A percentile compares a stretch with the other conserved stretches of the same genome.
Evolutionary conservation across 2,888 invertebrate genomes (phyloP).

Genomic region (Abscondita cerata): DNA sequence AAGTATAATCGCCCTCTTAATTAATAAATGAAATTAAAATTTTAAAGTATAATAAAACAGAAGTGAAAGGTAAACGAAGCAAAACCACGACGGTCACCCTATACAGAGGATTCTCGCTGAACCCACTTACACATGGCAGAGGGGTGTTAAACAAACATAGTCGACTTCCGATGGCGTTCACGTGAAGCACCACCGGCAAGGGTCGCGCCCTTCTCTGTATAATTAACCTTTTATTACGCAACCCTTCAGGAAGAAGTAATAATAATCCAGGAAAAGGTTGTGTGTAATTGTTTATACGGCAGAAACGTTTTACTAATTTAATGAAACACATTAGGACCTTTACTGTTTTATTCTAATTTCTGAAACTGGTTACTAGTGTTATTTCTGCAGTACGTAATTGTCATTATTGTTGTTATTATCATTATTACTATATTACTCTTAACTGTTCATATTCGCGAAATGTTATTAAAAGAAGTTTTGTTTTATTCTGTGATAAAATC

Average conservation of each 20-base stretch:
- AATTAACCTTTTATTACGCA: slow-evolving; percentile 55
- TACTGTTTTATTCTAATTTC: slow-evolving; percentile 53
- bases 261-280: slow-evolving; percentile 48
- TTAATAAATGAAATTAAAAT: slow-evolving; percentile 27
- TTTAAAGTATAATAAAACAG: slow-evolving; percentile 28
- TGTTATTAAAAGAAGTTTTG: slow-evolving; percentile 16
- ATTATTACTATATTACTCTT: slow-evolving; percentile 28
- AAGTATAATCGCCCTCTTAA: slow-evolving; percentile 17
- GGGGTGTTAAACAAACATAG: slow-evolving; percentile 44
- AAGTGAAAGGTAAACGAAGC: slow-evolving; percentile 32
- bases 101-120: slow-evolving; percentile 24
- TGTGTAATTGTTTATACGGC: slow-evolving; percentile 51
- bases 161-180: slow-evolving; percentile 41
- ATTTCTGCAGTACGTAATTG: slow-evolving; percentile 47
- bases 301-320: slow-evolving; percentile 51
- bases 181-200: slow-evolving; percentile 40
- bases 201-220: slow-evolving; percentile 50
- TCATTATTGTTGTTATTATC: slow-evolving; percentile 45
- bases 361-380: slow-evolving; percentile 47
- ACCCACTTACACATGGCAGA: slow-evolving; percentile 37
- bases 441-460: slow-evolving; percentile 14
- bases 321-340: slow-evolving; percentile 50
- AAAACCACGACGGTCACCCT: slow-evolving; percentile 33
- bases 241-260: slow-evolving; percentile 55
- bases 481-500: slow-evolving; percentile 13